These are phyloP conservation scores for Channallabes apus DNA, from an alignment of 2,797 vertebrate genomes.

Conservation along the genomic window DNA sequence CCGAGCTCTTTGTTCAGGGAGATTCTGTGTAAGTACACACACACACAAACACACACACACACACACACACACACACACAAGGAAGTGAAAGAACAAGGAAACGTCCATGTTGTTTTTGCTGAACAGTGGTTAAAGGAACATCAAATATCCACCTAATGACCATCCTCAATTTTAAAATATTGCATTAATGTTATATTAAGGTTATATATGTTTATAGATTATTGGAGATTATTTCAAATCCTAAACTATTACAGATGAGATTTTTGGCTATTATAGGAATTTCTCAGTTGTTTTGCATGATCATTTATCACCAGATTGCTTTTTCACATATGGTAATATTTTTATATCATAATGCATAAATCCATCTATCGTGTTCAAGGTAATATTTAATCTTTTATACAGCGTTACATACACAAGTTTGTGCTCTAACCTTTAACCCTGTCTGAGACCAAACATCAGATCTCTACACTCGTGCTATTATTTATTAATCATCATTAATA, in stretches of 20 bases:
- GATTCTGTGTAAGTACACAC: constrained; percentile 88
- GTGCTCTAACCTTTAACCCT: neutral
- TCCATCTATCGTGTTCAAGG: neutral
- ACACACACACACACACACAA: constrained; percentile 19
- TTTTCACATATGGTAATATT: neutral
- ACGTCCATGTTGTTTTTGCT: neutral
- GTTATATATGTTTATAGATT: neutral
- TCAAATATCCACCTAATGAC: neutral
- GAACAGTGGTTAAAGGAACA: neutral
- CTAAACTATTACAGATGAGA: neutral
- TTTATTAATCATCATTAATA: neutral
- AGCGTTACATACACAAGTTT: neutral
- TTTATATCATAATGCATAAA: neutral
- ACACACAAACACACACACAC: constrained; percentile 27
- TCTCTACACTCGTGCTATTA: too few species aligned
- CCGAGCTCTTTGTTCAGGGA: constrained; percentile 94
- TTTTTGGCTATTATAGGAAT: neutral
- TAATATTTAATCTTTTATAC: neutral
- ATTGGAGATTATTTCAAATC: neutral
- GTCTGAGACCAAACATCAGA: neutral
- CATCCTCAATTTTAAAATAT: neutral
- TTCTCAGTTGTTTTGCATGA: neutral
- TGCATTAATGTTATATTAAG: neutral
- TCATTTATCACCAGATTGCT: neutral
- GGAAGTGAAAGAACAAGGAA: neutral